Conservation (phyloP, 2,113 vertebrate genomes). For the Coracopsis vasa region DNA sequence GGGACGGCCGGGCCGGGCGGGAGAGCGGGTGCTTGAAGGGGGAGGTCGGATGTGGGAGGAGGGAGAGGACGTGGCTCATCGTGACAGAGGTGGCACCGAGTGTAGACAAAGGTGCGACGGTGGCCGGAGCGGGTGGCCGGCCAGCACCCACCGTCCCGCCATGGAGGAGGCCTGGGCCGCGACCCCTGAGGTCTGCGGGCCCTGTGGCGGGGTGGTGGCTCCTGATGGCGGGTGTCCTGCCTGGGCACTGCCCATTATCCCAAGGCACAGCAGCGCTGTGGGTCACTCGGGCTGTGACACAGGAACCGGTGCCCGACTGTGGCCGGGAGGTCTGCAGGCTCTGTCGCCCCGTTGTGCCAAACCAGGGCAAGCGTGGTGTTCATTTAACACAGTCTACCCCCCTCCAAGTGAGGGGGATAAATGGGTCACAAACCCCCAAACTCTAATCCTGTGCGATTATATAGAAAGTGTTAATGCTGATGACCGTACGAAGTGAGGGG, state of each 20-base stretch:
- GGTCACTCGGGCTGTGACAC: fast-evolving
- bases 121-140: background rate
- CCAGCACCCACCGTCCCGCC: fast-evolving
- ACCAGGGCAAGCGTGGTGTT: fast-evolving
- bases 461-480: fast-evolving
- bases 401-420: fast-evolving
- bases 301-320: fast-evolving
- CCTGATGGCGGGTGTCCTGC: background rate
- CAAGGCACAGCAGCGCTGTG: background rate
- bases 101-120: background rate
- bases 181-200: background rate
- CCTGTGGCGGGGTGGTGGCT: background rate
- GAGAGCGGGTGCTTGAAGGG: background rate
- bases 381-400: fast-evolving
- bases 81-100: background rate
- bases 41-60: too few relatives aligned
- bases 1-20: background rate
- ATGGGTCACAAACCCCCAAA: fast-evolving
- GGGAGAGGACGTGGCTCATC: background rate
- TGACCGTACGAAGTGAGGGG: fast-evolving
- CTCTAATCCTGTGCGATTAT: fast-evolving
- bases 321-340: fast-evolving
- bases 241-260: fast-evolving
- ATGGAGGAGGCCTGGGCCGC: fast-evolving
- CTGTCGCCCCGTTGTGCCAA: fast-evolving